These are phyloP conservation scores for Xestia c-nigrum DNA, from an alignment of 2,888 invertebrate species.

Conservation along the genomic window DNA sequence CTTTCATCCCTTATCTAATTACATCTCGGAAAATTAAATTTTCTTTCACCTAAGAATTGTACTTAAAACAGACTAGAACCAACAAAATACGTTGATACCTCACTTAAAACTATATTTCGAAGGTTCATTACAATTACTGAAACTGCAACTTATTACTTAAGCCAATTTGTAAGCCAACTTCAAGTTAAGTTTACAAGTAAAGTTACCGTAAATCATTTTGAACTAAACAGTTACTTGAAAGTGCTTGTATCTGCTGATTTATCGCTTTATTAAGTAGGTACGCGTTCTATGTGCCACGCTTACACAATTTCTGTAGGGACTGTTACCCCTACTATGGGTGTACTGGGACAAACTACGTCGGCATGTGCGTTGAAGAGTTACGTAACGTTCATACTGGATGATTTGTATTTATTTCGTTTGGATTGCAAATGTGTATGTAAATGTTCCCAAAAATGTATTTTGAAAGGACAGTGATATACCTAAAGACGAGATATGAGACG, in stretches of 20 bases:
- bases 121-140: conserved; percentile 33
- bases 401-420: no score
- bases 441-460: no score
- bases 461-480: no score
- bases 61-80: not conserved
- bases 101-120: not conserved
- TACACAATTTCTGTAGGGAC: not conserved
- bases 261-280: conserved; percentile 47
- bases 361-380: not conserved
- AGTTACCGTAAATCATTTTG: conserved; percentile 57
- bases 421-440: no score
- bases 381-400: not conserved
- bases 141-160: conserved; percentile 32
- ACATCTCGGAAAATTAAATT: not conserved
- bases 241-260: conserved; percentile 48
- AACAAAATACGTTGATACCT: not conserved
- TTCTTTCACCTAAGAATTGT: no score
- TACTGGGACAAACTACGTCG: not conserved
- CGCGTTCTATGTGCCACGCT: conserved; percentile 29
- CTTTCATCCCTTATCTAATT: not conserved
- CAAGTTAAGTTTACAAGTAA: conserved; percentile 53
- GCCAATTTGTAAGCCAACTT: conserved; percentile 48
- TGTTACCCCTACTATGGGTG: not conserved
- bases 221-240: conserved; percentile 54
- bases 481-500: no score